A percentile compares a stretch with the other conserved stretches of the same genome.
Conservation (phyloP, 2,113 vertebrate genomes). For the Sardina pilchardus region DNA sequence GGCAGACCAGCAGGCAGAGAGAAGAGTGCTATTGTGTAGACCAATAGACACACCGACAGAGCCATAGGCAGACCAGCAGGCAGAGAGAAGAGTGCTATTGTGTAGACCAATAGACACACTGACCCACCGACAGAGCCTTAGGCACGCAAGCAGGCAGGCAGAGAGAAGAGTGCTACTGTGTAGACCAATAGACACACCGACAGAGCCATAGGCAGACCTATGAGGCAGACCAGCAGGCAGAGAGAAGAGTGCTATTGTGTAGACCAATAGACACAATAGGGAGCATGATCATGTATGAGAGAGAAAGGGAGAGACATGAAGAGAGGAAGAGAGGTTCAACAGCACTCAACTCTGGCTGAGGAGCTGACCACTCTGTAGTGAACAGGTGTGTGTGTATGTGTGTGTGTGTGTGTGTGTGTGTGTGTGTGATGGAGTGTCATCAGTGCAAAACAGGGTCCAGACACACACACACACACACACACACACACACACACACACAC, state of each 20-base stretch:
- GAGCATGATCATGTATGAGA: not conserved
- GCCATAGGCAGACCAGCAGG: not conserved
- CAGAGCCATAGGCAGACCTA: not conserved
- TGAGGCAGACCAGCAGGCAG: not conserved
- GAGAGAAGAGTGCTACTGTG: too few relatives aligned
- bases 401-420: not conserved
- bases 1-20: not conserved
- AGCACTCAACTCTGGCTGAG: not conserved
- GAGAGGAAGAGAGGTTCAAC: not conserved
- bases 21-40: too few relatives aligned
- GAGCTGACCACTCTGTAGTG: not conserved
- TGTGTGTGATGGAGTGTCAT: not conserved
- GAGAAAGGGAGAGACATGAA: not conserved
- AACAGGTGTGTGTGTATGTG: not conserved
- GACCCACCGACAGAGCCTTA: not conserved
- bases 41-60: not conserved
- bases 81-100: too few relatives aligned
- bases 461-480: not conserved
- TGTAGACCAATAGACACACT: not conserved
- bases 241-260: too few relatives aligned
- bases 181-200: not conserved
- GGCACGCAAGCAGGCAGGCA: not conserved
- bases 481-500: not conserved
- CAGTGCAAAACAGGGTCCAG: not conserved
- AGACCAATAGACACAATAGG: too few relatives aligned